A percentile compares a stretch with the other conserved stretches of the same genome.
These are phyloP conservation scores for Caenorhabditis sp. DNA, from an alignment of 2,888 invertebrate genomes.

Conservation along the genomic window DNA sequence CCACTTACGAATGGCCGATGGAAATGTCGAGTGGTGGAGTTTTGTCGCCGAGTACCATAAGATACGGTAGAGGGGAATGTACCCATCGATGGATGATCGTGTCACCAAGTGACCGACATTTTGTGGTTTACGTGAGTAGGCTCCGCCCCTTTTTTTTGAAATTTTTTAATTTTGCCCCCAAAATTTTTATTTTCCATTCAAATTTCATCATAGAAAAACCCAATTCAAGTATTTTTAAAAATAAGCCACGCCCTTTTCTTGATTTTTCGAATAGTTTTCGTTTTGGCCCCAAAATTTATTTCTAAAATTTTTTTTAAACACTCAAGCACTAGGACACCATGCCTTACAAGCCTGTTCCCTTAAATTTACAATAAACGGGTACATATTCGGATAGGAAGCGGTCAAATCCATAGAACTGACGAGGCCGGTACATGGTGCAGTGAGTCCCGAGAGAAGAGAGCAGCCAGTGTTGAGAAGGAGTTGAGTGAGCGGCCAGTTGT, in stretches of 20 bases:
- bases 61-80: conserved; percentile 56
- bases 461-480: conserved; percentile 22
- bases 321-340: neutral
- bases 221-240: too few relatives aligned
- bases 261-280: too few relatives aligned
- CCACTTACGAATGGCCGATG: conserved; percentile 46
- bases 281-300: too few relatives aligned
- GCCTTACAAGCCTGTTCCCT: conserved; percentile 12
- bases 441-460: conserved; percentile 8
- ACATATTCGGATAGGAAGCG: conserved; percentile 16
- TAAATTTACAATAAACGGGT: conserved; percentile 15
- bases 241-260: too few relatives aligned
- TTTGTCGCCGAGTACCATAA: conserved; percentile 38
- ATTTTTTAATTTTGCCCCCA: too few relatives aligned
- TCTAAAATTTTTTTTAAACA: neutral
- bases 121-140: conserved; percentile 41
- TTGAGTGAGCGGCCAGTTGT: conserved; percentile 24
- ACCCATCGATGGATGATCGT: conserved; percentile 52
- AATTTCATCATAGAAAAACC: too few relatives aligned
- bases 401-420: conserved; percentile 27
- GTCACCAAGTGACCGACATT: conserved; percentile 36
- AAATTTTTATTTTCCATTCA: too few relatives aligned
- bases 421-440: conserved; percentile 10
- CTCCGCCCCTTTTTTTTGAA: too few relatives aligned
- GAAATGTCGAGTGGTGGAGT: conserved; percentile 30